Evolutionary conservation across 2,888 invertebrate species (phyloP), one percentile per base, ranked within the genome.

Genomic region (Pegoplata infirma): DNA sequence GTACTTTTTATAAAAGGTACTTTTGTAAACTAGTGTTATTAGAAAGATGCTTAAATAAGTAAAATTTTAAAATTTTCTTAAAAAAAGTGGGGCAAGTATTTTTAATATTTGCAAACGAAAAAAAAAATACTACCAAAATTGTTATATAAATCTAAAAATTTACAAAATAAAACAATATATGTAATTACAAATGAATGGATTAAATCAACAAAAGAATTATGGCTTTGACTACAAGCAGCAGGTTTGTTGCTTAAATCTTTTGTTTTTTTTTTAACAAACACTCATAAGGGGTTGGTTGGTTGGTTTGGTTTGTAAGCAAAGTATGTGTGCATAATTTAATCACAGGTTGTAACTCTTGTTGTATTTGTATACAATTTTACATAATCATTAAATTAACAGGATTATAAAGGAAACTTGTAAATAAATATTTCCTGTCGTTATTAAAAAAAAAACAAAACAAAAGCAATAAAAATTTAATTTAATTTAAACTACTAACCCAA

Each of bases 171-270:
- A 36, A 36, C 10, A 36, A 36, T 12, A 36, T 12, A 36, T 36
- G 36, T 36, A 12, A 36, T 25, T 51, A 23, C 16, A 44, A 21
- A 19, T 58, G 58, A n/a, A n/a, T 21, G 6, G 21, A 1, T 12
- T 8, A 19, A 19, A 44, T 3, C 40, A 6, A n/a, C 36, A 36
- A 12, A 17, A 12, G 19, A 53, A 36, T 56, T 6, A 23, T 12
- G 19, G 14, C 14, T 66, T 25, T 49, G 17, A 10, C 4, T 5
- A 40, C n/a, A n/a, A 40, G 21, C 72, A 84, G 78, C 82, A 82
- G 67, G 84, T 84, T 85, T 83, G 85, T 84, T 84, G 83, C 82
- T 80, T 78, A 75, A 82, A 82, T 83, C 83, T 75, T 83, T 84
- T 81, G 82, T 82, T 83, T 83, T 77, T 82, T 82, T 83, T 83